Conservation (phyloP, 35 echinoderm and acorn worm species). For the Apostichopus japonicus region DNA sequence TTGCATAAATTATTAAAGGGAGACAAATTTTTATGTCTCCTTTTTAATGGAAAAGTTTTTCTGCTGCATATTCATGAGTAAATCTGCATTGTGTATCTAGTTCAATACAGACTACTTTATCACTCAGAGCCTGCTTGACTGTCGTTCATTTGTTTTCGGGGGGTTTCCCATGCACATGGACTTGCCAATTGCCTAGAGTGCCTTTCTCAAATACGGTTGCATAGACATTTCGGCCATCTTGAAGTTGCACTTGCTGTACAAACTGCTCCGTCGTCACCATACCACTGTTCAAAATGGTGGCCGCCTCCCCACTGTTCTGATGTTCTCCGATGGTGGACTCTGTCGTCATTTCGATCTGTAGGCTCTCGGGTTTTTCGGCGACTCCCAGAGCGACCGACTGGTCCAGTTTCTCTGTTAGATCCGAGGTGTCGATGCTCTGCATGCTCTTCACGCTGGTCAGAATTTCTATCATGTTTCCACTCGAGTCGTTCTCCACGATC, state of each 20-base stretch:
- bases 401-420: not conserved
- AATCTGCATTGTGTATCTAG: too few relatives aligned
- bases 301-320: not conserved
- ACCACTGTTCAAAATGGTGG: not conserved
- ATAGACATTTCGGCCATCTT: conserved; percentile 50
- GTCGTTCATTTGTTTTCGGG: conserved; percentile 17
- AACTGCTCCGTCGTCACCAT: conserved; percentile 9
- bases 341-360: not conserved
- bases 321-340: not conserved
- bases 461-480: conserved; percentile 41
- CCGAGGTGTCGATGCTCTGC: not conserved
- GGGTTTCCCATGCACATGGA: conserved; percentile 39
- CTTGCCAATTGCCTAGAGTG: conserved; percentile 48
- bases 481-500: conserved; percentile 13
- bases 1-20: too few relatives aligned
- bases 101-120: too few relatives aligned
- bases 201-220: conserved; percentile 53
- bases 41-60: too few relatives aligned
- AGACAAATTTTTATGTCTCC: too few relatives aligned
- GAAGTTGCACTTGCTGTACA: conserved; percentile 49
- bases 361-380: not conserved
- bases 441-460: conserved; percentile 3
- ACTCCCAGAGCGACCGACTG: not conserved
- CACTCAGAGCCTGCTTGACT: too few relatives aligned
- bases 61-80: too few relatives aligned